Evolutionary conservation across 2,888 invertebrate species (phyloP).

Genomic region (Hedya salicella): DNA sequence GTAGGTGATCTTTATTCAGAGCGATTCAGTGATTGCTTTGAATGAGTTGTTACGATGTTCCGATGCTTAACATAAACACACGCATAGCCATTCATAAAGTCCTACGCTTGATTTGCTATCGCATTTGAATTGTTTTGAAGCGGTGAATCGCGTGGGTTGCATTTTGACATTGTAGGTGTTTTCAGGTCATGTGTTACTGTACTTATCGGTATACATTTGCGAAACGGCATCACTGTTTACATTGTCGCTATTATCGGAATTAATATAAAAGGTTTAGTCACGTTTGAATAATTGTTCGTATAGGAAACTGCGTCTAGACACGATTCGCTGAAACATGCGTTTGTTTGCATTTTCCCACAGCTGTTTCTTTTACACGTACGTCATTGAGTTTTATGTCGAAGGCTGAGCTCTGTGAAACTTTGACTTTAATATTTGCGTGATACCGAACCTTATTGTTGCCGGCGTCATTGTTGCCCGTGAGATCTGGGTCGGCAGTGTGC

Average conservation of each 20-base stretch:
- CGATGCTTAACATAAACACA: slow-evolving; percentile 45
- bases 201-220: slow-evolving; percentile 44
- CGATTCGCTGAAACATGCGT: slow-evolving; percentile 57
- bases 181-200: slow-evolving; percentile 42
- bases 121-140: slow-evolving; percentile 44
- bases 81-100: slow-evolving; percentile 48
- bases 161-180: slow-evolving; percentile 51
- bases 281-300: slow-evolving; percentile 10
- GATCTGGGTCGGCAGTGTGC: slow-evolving; percentile 84
- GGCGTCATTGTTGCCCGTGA: slow-evolving; percentile 75
- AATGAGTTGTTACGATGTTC: slow-evolving; percentile 39
- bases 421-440: slow-evolving; percentile 75
- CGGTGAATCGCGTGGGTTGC: slow-evolving; percentile 45
- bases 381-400: slow-evolving; percentile 79
- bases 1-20: slow-evolving; percentile 25
- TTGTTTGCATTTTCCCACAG: slow-evolving; percentile 81
- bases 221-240: slow-evolving; percentile 32
- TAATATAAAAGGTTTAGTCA: slow-evolving; percentile 25
- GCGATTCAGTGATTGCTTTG: slow-evolving; percentile 19
- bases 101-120: slow-evolving; percentile 50
- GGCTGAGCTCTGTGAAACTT: slow-evolving; percentile 79
- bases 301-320: slow-evolving; percentile 43
- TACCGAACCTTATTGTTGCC: slow-evolving; percentile 73
- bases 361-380: slow-evolving; percentile 71
- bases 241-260: slow-evolving; percentile 27